phyloP scores from a whole-genome alignment of 1,140 invertebrate genomes.

The Philotrypesis tridentata region DNA sequence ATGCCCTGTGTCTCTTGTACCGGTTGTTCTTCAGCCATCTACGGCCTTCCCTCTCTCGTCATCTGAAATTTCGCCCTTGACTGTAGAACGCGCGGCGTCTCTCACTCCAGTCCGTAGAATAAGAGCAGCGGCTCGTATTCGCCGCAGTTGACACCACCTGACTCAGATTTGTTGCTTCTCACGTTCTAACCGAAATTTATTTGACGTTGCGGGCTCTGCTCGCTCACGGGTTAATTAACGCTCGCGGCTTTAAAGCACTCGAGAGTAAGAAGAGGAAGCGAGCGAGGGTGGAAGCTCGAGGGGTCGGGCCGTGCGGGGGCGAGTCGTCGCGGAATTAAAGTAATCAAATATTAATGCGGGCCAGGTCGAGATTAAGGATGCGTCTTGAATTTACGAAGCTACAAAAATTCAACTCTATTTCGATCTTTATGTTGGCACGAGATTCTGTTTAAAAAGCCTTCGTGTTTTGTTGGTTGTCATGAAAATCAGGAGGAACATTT shows the following conservation, averaged over 20 bases:
- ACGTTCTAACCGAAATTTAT: conserved; percentile 74
- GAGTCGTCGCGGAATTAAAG: conserved; percentile 30
- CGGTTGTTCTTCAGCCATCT: no score
- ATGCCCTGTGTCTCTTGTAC: no score
- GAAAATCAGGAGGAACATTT: no score
- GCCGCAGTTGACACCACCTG: conserved; percentile 70
- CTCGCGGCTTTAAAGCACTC: conserved; percentile 51
- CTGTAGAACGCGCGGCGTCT: not conserved
- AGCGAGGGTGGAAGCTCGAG: not conserved
- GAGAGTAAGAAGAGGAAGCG: conserved; percentile 11
- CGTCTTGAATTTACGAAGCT: not conserved
- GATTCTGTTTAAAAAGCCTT: no score
- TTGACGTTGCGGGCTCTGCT: conserved; percentile 65
- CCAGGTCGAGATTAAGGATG: not conserved
- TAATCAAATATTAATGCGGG: conserved; percentile 44
- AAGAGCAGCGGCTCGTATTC: conserved; percentile 39
- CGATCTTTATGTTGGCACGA: no score
- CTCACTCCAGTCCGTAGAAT: not conserved
- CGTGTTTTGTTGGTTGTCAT: no score
- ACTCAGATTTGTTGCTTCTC: conserved; percentile 75
- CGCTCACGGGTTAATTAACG: conserved; percentile 71
- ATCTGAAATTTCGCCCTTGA: not conserved
- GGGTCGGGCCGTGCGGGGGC: not conserved
- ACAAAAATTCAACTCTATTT: no score
- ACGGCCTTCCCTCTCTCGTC: not conserved